These are phyloP conservation scores for Eptesicus fuscus DNA, from an alignment of 2,113 vertebrate species.

Conservation along the genomic window DNA sequence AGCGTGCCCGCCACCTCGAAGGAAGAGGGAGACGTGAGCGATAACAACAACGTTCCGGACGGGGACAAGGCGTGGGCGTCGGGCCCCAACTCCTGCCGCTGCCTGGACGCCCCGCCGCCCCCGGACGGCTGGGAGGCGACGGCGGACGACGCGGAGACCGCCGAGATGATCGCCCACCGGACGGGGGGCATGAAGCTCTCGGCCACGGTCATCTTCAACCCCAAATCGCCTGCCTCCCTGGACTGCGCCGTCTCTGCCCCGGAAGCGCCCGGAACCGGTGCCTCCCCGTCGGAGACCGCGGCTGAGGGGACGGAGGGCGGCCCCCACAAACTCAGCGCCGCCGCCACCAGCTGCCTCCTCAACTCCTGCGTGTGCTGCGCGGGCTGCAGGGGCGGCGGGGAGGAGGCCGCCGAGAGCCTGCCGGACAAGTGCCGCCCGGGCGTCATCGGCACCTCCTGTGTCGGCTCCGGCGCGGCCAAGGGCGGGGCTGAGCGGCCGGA, in stretches of 20 bases:
- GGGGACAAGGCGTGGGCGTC: constrained; percentile 39
- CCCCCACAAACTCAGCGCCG: constrained; percentile 82
- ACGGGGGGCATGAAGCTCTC: constrained; percentile 98
- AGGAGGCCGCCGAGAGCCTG: constrained; percentile 79
- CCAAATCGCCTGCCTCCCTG: constrained; percentile 86
- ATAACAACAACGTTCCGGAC: constrained; percentile 48
- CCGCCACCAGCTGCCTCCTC: constrained; percentile 91
- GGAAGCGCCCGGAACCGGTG: constrained; percentile 57
- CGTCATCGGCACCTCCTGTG: constrained; percentile 78
- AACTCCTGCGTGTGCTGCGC: constrained; percentile 97
- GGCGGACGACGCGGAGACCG: constrained; percentile 84
- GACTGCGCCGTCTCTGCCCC: constrained; percentile 66
- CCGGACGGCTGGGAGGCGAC: constrained; percentile 90
- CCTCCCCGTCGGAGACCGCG: constrained; percentile 54
- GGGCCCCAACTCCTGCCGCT: constrained; percentile 77
- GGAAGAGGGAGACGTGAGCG: constrained; percentile 77
- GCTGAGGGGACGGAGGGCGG: constrained; percentile 70
- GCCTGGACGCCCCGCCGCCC: constrained; percentile 80
- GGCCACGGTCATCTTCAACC: constrained; percentile 98
- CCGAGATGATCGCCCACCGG: constrained; percentile 94
- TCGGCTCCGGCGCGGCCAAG: constrained; percentile 78
- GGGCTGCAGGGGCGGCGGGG: constrained; percentile 88
- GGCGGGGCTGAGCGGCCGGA: constrained; percentile 63
- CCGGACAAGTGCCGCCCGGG: constrained; percentile 78
- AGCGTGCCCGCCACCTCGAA: constrained; percentile 46